These are phyloP conservation scores for Mythimna pallens DNA, from an alignment of 2,888 invertebrate genomes.

Conservation along the genomic window DNA sequence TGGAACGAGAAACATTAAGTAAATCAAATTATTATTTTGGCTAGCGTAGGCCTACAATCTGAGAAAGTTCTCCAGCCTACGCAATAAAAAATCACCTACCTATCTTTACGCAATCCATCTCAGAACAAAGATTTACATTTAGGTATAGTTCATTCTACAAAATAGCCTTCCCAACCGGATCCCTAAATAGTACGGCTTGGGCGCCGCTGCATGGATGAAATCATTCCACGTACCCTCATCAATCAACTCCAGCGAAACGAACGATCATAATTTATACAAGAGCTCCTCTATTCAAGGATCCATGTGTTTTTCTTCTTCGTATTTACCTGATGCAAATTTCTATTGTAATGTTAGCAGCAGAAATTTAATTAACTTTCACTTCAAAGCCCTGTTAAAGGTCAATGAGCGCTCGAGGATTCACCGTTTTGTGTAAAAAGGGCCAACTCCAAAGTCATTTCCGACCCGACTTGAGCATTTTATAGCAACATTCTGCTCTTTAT, in stretches of 20 bases:
- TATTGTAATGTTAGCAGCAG: conserved; percentile 84
- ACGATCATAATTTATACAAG: conserved; percentile 63
- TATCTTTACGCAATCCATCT: conserved; percentile 43
- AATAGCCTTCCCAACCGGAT: conserved; percentile 41
- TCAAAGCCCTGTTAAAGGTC: conserved; percentile 83
- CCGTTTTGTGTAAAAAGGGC: conserved; percentile 82
- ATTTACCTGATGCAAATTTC: conserved; percentile 80
- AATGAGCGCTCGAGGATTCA: conserved; percentile 79
- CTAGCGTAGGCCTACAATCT: not conserved
- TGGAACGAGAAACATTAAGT: not conserved
- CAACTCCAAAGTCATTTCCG: conserved; percentile 78
- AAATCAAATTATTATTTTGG: conserved; percentile 22
- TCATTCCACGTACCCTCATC: conserved; percentile 64
- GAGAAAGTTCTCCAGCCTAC: not conserved
- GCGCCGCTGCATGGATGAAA: conserved; percentile 53
- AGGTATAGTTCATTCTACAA: conserved; percentile 44
- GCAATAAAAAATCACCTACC: conserved; percentile 24
- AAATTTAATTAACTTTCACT: conserved; percentile 87
- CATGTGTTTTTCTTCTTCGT: conserved; percentile 66
- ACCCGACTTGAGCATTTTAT: conserved; percentile 77
- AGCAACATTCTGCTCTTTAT: conserved; percentile 76
- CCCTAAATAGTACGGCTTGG: conserved; percentile 48
- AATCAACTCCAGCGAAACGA: conserved; percentile 60
- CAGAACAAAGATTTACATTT: conserved; percentile 57
- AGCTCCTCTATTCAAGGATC: conserved; percentile 47